phyloP scores from a whole-genome alignment of 2,888 invertebrate genomes.

The Cryptocephalus primarius region DNA sequence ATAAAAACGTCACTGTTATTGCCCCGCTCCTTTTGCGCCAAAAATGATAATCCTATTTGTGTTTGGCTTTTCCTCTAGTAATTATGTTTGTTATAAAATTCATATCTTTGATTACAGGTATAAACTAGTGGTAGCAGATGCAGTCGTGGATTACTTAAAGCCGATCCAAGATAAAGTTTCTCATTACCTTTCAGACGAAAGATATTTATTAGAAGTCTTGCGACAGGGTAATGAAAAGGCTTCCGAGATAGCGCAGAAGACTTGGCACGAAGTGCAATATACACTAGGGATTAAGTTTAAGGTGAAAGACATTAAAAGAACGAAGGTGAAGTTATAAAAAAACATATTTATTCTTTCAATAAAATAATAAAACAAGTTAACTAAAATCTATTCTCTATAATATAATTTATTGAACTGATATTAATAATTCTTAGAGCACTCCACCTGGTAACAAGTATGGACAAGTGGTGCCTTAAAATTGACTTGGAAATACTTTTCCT shows the following conservation, averaged over 20 bases:
- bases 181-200: constrained; percentile 46
- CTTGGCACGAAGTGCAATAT: constrained; percentile 46
- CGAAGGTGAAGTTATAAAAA: constrained; percentile 3
- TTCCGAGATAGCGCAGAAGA: constrained; percentile 40
- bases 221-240: constrained; percentile 46
- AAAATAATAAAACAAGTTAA: too few species aligned
- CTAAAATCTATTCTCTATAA: constrained; percentile 1
- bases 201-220: constrained; percentile 49
- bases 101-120: constrained; percentile 40
- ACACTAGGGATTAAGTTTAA: constrained; percentile 40
- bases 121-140: constrained; percentile 61
- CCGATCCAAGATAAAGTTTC: constrained; percentile 57
- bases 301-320: constrained; percentile 5
- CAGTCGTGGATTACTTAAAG: constrained; percentile 53
- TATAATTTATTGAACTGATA: too few species aligned
- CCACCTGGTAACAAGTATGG: too few species aligned
- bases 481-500: too few species aligned
- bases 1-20: too few species aligned
- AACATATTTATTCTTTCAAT: too few species aligned
- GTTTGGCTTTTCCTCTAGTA: too few species aligned
- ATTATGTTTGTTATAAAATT: too few species aligned
- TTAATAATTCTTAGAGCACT: too few species aligned
- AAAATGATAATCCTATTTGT: too few species aligned
- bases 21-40: too few species aligned
- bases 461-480: too few species aligned